Evolutionary conservation across 2,797 vertebrate genomes (phyloP).

Genomic region (Alcedo quadribrachys): DNA sequence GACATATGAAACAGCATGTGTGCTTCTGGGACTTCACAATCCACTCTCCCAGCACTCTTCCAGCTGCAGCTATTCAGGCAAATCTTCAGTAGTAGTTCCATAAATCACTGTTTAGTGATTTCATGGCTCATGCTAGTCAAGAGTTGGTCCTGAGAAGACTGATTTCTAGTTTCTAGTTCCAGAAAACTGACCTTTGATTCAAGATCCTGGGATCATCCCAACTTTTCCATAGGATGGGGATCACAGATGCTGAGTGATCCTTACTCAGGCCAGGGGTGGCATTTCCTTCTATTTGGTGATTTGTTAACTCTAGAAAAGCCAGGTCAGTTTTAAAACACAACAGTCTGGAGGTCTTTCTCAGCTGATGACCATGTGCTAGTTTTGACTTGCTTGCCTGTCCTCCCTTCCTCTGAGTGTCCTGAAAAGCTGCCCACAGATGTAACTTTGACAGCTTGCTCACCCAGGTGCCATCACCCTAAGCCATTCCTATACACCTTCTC

Average conservation of each 20-base stretch:
- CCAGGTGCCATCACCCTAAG: not conserved
- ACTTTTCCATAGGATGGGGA: not conserved
- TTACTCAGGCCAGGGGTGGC: not conserved
- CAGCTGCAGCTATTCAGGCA: not conserved
- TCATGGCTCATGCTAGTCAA: not conserved
- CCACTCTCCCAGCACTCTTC: not conserved
- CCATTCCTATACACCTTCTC: not conserved
- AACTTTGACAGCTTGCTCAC: not conserved
- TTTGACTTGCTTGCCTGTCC: not conserved
- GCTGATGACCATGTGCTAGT: not conserved
- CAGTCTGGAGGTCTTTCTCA: not conserved
- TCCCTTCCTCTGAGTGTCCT: not conserved
- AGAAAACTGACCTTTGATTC: not conserved
- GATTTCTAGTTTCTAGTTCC: not conserved
- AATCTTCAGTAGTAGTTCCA: not conserved
- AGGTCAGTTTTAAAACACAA: not conserved
- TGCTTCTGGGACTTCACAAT: not conserved
- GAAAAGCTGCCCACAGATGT: not conserved
- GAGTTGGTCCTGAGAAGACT: not conserved
- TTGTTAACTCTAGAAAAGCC: not conserved
- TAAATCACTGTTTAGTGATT: not conserved
- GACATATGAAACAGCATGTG: not conserved
- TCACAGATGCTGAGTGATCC: not conserved
- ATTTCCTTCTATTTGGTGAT: not conserved
- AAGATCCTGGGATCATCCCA: not conserved